A percentile compares a stretch with the other conserved stretches of the same genome.
Conservation (phyloP, 1,140 invertebrate species). For the Drosophila tropicalis region DNA sequence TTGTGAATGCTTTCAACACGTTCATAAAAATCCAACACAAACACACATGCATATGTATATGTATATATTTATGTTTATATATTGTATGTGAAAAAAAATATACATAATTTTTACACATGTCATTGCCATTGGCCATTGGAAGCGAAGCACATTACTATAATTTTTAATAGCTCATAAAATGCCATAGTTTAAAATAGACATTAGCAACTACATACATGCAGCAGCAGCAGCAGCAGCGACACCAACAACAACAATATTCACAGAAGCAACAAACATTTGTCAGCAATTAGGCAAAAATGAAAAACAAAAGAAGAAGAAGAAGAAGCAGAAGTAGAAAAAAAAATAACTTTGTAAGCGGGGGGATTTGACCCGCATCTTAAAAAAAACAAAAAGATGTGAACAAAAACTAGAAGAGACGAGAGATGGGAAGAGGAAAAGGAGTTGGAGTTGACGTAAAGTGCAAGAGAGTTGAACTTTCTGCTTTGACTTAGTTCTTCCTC, state of each 20-base stretch:
- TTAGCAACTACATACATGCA: slow-evolving; percentile 21
- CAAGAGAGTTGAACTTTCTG: slow-evolving; percentile 16
- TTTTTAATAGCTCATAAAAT: slow-evolving; percentile 75
- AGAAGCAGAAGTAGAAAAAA: slow-evolving; percentile 7
- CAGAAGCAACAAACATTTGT: slow-evolving; percentile 42
- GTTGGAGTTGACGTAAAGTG: not conserved
- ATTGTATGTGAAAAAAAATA: not conserved
- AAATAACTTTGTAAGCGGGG: slow-evolving; percentile 43
- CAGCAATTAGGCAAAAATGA: slow-evolving; percentile 48
- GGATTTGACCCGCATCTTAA: slow-evolving; percentile 53
- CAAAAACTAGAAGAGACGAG: not conserved
- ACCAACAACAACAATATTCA: slow-evolving; percentile 1
- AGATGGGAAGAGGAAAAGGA: not conserved
- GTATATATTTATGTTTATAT: not conserved
- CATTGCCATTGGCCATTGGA: slow-evolving; percentile 63
- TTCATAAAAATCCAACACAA: slow-evolving; percentile 55
- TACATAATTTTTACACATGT: slow-evolving; percentile 59
- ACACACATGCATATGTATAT: not conserved
- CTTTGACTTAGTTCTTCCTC: slow-evolving; percentile 24
- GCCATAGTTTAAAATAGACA: slow-evolving; percentile 58
- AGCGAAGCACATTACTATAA: slow-evolving; percentile 63
- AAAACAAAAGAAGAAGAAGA: slow-evolving; percentile 31
- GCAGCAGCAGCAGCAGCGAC: slow-evolving; percentile 11
- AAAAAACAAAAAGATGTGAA: not conserved
- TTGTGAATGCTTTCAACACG: slow-evolving; percentile 65